phyloP scores from a whole-genome alignment of 1,140 invertebrate species.

The Amyelois transitella region DNA sequence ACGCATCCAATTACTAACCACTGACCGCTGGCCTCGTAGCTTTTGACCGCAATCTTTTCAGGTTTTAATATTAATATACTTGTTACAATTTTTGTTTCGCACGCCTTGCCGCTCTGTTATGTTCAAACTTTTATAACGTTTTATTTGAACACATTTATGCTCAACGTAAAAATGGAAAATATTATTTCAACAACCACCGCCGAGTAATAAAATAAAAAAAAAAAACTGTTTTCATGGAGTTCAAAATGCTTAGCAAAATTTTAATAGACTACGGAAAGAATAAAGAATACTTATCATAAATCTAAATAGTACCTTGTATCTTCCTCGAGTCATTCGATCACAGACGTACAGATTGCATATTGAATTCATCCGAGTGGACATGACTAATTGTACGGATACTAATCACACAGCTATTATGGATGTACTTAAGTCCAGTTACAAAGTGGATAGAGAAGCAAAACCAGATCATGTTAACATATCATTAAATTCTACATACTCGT shows the following conservation, averaged over 20 bases:
- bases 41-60: constrained; percentile 11
- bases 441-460: neutral
- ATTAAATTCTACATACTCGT: neutral
- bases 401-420: constrained; percentile 20
- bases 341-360: neutral
- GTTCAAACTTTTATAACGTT: too few species aligned
- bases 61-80: neutral
- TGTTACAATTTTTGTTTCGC: neutral
- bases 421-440: constrained; percentile 5
- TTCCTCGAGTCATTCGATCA: neutral
- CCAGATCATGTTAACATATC: neutral
- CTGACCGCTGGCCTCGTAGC: neutral
- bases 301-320: neutral
- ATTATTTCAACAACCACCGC: too few species aligned
- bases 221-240: too few species aligned
- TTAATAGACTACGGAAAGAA: too few species aligned
- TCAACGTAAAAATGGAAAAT: too few species aligned
- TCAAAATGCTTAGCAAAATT: too few species aligned
- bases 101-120: neutral
- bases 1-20: constrained; percentile 15
- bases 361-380: constrained; percentile 3
- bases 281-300: neutral
- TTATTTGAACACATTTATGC: too few species aligned
- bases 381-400: constrained; percentile 29
- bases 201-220: too few species aligned